phyloP scores from a whole-genome alignment of 2,113 vertebrate genomes.

The Equus quagga region DNA sequence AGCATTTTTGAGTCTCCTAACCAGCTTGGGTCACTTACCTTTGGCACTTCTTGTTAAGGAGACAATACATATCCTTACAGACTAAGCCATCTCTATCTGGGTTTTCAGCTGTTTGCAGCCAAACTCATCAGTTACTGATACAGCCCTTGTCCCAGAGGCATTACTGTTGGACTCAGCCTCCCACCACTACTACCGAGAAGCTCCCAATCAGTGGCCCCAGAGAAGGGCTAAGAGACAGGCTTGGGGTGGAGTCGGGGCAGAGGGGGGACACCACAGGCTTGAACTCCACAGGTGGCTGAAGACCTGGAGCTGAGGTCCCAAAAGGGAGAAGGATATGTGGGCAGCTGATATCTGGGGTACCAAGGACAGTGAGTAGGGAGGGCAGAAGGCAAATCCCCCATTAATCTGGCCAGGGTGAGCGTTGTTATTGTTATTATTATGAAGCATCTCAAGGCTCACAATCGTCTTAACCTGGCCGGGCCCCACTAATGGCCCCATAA shows the following conservation, averaged over 20 bases:
- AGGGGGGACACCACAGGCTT: not conserved
- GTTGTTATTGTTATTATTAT: constrained; percentile 89
- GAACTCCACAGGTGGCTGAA: constrained; percentile 40
- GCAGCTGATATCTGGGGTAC: constrained; percentile 43
- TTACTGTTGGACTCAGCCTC: rapidly evolving
- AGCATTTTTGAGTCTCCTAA: not conserved
- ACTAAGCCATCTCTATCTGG: not conserved
- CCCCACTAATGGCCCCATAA: constrained; percentile 98
- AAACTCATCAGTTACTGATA: not conserved
- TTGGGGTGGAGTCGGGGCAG: not conserved
- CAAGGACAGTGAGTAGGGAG: constrained; percentile 20
- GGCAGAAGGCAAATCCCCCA: constrained; percentile 55
- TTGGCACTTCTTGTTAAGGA: not conserved
- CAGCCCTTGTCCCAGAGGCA: not conserved
- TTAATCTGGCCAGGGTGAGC: constrained; percentile 80
- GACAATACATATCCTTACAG: not conserved
- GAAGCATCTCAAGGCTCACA: constrained; percentile 86
- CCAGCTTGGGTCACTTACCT: not conserved
- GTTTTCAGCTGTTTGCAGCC: not conserved
- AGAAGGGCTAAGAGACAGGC: not conserved
- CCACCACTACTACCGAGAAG: not conserved
- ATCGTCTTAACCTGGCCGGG: constrained; percentile 77
- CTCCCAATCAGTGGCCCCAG: not conserved
- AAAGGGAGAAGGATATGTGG: not conserved
- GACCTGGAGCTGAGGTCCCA: not conserved